Conservation (phyloP, 2,113 vertebrate species). For the Sorex fumeus region DNA sequence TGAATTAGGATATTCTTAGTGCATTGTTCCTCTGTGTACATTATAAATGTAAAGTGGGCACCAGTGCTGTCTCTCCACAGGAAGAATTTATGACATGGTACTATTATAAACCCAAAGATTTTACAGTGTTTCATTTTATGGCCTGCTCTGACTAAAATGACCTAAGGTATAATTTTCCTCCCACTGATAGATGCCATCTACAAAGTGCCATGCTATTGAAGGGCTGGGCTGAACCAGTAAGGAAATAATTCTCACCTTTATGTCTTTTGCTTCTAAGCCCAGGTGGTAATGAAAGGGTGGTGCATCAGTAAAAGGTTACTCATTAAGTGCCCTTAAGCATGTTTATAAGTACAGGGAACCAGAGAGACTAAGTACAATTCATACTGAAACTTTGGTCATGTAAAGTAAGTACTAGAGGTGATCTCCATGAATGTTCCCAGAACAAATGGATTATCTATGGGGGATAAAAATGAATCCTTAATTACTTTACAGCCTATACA, state of each 20-base stretch:
- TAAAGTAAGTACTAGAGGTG: constrained; percentile 74
- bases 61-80: constrained; percentile 71
- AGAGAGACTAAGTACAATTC: constrained; percentile 75
- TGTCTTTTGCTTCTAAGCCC: constrained; percentile 81
- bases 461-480: neutral
- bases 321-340: constrained; percentile 79
- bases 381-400: constrained; percentile 70
- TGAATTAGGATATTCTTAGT: constrained; percentile 82
- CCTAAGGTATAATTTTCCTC: constrained; percentile 85
- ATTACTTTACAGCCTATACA: constrained; percentile 2
- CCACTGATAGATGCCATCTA: constrained; percentile 83
- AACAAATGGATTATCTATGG: constrained; percentile 48
- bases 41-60: constrained; percentile 77
- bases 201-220: constrained; percentile 79
- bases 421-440: constrained; percentile 55
- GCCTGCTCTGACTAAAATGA: constrained; percentile 80
- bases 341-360: constrained; percentile 73
- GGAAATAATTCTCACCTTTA: constrained; percentile 81
- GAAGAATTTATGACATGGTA: constrained; percentile 80
- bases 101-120: constrained; percentile 81
- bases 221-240: constrained; percentile 71
- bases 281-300: constrained; percentile 83
- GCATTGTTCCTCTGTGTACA: constrained; percentile 75
- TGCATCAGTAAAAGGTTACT: constrained; percentile 80
- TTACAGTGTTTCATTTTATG: constrained; percentile 82